Evolutionary conservation across 2,797 vertebrate species (phyloP).

Genomic region (Hydrophis major): DNA sequence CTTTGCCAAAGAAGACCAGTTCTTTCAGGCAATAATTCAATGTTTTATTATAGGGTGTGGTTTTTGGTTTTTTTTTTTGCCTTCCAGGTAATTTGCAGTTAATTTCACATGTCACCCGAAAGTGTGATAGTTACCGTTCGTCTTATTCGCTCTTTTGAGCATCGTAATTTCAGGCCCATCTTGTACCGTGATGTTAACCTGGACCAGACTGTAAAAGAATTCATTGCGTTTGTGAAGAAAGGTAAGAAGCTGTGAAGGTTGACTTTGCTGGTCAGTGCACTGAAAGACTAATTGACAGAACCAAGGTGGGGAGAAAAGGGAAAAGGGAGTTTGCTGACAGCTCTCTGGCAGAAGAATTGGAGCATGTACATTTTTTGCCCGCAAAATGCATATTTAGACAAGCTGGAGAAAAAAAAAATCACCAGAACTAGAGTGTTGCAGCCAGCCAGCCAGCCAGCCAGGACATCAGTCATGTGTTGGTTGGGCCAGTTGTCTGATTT

Average conservation of each 20-base stretch:
- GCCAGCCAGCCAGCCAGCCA: background rate
- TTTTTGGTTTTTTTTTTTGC: background rate
- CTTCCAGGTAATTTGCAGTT: constrained; percentile 38
- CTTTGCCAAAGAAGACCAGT: background rate
- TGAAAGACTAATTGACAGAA: background rate
- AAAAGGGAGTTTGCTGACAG: background rate
- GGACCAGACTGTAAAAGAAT: constrained; percentile 82
- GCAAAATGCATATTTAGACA: background rate
- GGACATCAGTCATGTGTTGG: background rate
- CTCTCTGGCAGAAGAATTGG: background rate
- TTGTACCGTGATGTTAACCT: constrained; percentile 80
- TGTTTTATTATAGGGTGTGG: background rate
- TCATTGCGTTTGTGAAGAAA: constrained; percentile 75
- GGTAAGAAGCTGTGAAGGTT: constrained; percentile 67
- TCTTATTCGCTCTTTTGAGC: constrained; percentile 89
- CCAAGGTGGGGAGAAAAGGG: background rate
- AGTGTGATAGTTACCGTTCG: constrained; percentile 82
- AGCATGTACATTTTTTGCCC: background rate
- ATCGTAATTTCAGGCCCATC: constrained; percentile 86
- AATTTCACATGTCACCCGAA: constrained; percentile 68
- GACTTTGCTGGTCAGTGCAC: background rate
- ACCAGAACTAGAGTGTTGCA: background rate
- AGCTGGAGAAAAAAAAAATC: background rate
- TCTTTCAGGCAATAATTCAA: background rate
- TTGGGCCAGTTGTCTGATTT: background rate